Conservation (phyloP, 2,797 vertebrate species). For the Anguilla anguilla region DNA sequence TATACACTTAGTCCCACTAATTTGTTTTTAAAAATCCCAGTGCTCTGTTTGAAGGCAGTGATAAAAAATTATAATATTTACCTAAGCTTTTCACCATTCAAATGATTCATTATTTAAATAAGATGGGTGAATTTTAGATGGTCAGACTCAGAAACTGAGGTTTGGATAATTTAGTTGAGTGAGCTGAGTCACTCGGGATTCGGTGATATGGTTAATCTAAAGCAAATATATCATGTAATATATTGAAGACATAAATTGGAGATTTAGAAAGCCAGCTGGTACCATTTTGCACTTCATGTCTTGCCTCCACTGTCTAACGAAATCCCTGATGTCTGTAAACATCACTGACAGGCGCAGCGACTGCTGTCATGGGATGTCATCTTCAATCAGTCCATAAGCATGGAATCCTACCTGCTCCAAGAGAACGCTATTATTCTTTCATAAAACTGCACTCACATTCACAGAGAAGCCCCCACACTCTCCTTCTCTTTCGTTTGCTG, state of each 20-base stretch:
- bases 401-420: background rate
- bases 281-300: background rate
- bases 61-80: background rate
- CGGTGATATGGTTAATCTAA: background rate
- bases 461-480: background rate
- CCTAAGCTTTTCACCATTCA: background rate
- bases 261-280: background rate
- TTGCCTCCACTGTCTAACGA: background rate
- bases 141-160: background rate
- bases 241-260: background rate
- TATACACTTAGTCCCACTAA: too few relatives aligned
- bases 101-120: background rate
- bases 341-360: background rate
- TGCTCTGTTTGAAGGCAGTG: background rate
- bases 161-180: background rate
- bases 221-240: background rate
- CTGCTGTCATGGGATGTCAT: slow-evolving; percentile 4
- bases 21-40: too few relatives aligned
- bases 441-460: background rate
- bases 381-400: background rate
- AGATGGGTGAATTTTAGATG: background rate
- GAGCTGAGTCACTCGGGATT: background rate
- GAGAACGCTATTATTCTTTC: background rate
- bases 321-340: background rate
- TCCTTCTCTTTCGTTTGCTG: background rate